Evolutionary conservation across 2,113 vertebrate genomes (phyloP), one percentile per base, ranked within the genome.

Genomic region (Seriola dumerili): DNA sequence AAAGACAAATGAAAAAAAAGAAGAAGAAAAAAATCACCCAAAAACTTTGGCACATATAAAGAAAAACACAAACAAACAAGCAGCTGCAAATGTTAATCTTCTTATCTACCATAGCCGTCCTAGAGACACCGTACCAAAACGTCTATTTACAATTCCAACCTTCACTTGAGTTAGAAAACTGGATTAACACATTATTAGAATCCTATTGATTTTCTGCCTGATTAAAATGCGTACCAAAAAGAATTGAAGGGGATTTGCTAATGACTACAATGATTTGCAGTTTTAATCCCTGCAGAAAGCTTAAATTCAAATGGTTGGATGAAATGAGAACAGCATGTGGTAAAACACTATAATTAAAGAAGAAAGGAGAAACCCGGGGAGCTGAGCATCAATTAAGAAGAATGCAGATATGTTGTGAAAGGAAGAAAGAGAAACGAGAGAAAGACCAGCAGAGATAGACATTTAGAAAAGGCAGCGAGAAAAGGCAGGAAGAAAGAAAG

Each of bases 301-400:
- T 78, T 67, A n/a, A 79, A 87, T 74, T 83, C 67, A 86, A 87
- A 91, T 40, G n/a, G 58, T 25, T 67, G 59, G 48, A 61, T 80
- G 54, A 87, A 88, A 85, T 72, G 67, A 86, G 72, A 81, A 58
- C 77, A 75, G 89, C 75, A 42, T 83, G 83, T 25, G 83, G 79
- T 81, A 88, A 32, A 91, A 88, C 76, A 86, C 52, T 54, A n/a
- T 81, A 85, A 91, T 88, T 84, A 90, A 86, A 68, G 84, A 69
- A 76, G 67, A 82, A 70, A 80, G 36, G 40, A 79, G 54, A 71
- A 77, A 87, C 54, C n/a, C 3, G 0, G 54, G 42, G 32, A 85
- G 79, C 16, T 36, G 58, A 82, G 64, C 55, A 48, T 83, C 85
- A 87, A 86, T 83, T 82, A 85, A 62, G 70, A 64, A 50, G 21